Percentiles rank a stretch among this genome's conserved stretches.
Evolutionary conservation across 2,113 vertebrate genomes (phyloP).

Genomic region (Amphiprion ocellaris): DNA sequence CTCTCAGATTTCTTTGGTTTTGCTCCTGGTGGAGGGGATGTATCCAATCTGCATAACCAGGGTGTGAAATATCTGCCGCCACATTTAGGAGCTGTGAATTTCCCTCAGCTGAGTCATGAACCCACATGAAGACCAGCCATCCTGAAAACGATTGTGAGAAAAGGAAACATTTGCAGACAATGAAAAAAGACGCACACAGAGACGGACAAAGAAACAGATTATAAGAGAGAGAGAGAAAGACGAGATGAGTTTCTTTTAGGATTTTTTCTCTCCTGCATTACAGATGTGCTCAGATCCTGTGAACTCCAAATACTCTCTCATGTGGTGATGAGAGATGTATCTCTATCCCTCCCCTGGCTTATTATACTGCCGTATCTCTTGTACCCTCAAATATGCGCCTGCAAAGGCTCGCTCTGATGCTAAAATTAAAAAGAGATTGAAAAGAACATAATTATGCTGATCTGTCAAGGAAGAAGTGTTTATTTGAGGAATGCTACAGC

Average conservation of each 20-base stretch:
- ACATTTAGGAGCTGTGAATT: slow-evolving; percentile 52
- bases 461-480: slow-evolving; percentile 76
- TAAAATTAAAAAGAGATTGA: slow-evolving; percentile 77
- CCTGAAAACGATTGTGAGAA: slow-evolving; percentile 60
- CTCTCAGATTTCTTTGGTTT: slow-evolving; percentile 8
- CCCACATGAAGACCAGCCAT: slow-evolving; percentile 45
- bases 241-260: slow-evolving; percentile 48
- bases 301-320: slow-evolving; percentile 87
- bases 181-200: slow-evolving; percentile 48
- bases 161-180: slow-evolving; percentile 65
- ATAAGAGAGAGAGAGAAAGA: slow-evolving; percentile 32
- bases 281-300: slow-evolving; percentile 79
- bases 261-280: slow-evolving; percentile 65
- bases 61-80: slow-evolving; percentile 44
- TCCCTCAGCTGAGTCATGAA: slow-evolving; percentile 52
- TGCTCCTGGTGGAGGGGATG: slow-evolving; percentile 15
- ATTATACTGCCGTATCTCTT: slow-evolving; percentile 89
- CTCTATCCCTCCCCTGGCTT: slow-evolving; percentile 91
- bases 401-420: slow-evolving; percentile 80
- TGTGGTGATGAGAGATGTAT: slow-evolving; percentile 96
- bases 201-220: slow-evolving; percentile 60
- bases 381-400: slow-evolving; percentile 87
- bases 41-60: slow-evolving; percentile 32
- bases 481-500: slow-evolving; percentile 76
- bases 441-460: slow-evolving; percentile 77